These are phyloP conservation scores for Athalia cordata DNA, from an alignment of 2,888 invertebrate species.

Conservation along the genomic window DNA sequence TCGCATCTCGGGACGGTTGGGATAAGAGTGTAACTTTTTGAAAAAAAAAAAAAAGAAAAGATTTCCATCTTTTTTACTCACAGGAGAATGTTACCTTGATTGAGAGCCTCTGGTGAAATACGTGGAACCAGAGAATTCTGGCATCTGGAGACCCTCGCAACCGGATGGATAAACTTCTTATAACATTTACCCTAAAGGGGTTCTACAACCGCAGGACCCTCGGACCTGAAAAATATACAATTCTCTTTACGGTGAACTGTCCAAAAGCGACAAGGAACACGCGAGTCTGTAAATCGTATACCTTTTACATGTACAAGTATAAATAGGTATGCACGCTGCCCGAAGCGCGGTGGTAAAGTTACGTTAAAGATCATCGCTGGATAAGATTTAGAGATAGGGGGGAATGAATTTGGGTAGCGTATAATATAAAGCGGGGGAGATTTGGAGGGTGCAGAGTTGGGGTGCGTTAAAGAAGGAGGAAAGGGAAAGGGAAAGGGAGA, in stretches of 20 bases:
- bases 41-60: too few species aligned
- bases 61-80: too few species aligned
- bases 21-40: conserved; percentile 42
- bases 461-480: conserved; percentile 27
- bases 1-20: conserved; percentile 43
- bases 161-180: conserved; percentile 35
- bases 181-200: conserved; percentile 13
- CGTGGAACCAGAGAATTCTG: background rate
- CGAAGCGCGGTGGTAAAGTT: conserved; percentile 11
- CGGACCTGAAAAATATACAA: conserved; percentile 36
- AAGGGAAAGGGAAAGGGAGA: conserved; percentile 8
- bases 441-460: conserved; percentile 27
- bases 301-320: background rate
- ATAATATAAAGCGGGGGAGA: conserved; percentile 16
- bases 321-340: background rate
- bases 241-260: conserved; percentile 42
- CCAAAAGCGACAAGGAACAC: conserved; percentile 36
- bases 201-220: conserved; percentile 22
- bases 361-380: conserved; percentile 40
- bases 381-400: conserved; percentile 45
- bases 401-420: conserved; percentile 47
- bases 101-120: conserved; percentile 25
- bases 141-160: conserved; percentile 20
- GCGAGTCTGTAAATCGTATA: conserved; percentile 30
- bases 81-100: conserved; percentile 48